Conservation (phyloP, 2,113 vertebrate species). For the Poeciliopsis retropinna region DNA sequence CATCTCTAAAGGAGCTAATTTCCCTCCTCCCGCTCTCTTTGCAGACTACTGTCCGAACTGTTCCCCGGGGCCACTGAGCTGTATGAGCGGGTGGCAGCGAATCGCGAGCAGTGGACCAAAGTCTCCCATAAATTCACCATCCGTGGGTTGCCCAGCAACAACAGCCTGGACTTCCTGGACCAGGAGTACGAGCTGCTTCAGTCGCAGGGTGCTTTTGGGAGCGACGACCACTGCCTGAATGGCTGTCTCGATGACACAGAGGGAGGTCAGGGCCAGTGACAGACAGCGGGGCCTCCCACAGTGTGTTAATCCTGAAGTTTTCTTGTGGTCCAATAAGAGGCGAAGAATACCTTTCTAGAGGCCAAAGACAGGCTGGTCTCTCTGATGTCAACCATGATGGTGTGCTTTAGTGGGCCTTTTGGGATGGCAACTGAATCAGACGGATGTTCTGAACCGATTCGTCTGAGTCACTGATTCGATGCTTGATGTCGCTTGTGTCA, state of each 20-base stretch:
- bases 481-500: constrained; percentile 63
- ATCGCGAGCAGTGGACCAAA: constrained; percentile 96
- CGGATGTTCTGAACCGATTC: constrained; percentile 48
- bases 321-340: constrained; percentile 58
- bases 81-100: constrained; percentile 91
- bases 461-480: constrained; percentile 57
- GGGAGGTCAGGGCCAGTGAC: constrained; percentile 69
- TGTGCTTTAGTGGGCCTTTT: constrained; percentile 57
- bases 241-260: constrained; percentile 86
- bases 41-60: constrained; percentile 91
- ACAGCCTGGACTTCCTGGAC: constrained; percentile 96
- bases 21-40: neutral
- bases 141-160: constrained; percentile 95
- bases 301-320: constrained; percentile 37
- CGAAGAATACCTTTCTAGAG: constrained; percentile 60
- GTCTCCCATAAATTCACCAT: constrained; percentile 98
- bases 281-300: neutral
- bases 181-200: constrained; percentile 93
- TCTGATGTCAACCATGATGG: constrained; percentile 63
- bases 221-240: constrained; percentile 83
- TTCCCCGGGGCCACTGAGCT: constrained; percentile 88
- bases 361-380: constrained; percentile 50
- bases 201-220: constrained; percentile 80
- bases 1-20: neutral
- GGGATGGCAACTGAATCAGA: constrained; percentile 42